Evolutionary conservation across 1,140 invertebrate genomes (phyloP), one percentile per base, ranked within the genome.

Genomic region (Atta colombica): DNA sequence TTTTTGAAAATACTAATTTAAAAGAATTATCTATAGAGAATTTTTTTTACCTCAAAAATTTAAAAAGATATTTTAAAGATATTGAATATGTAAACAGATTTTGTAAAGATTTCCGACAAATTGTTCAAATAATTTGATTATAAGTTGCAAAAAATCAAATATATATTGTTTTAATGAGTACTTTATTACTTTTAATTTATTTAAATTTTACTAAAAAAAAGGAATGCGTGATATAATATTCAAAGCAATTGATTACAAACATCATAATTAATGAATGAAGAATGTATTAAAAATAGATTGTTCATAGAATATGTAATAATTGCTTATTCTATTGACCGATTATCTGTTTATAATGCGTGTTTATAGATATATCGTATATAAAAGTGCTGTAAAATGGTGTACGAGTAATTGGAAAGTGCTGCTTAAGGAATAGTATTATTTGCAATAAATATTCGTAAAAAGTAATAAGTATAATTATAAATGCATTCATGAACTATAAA

Each of bases 391-490:
- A n/a, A 80, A 80, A 55, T 80, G 58, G 28, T 16, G 14, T 28
- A 35, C 14, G 31, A 39, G 18, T 55, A 45, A 69, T 68, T 63
- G 0, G 3, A 35, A 14, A 35, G 18, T 45, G n/a, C 10, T 25
- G n/a, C 4, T 77, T 77, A 28, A 39, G 51, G 3, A 39, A 55
- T 7, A 0, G 0, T 58, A 58, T 58, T 58, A 58, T 58, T 7
- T 3, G 55, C n/a, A 58, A 53, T 28, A 51, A 72, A 16, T 55
- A n/a, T 51, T 55, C 3, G 14, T 69, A 55, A 80, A 35, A 80
- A 80, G 66, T 55, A 80, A 69, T 3, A 16, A 28, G 14, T 2
- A 45, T 69, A 55, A 80, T 58, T 69, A 53, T 80, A 35, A 35
- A 35, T 35, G 31, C 31, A 69, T 7, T 55, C 21, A 3, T 0